Percentiles rank a stretch among this genome's conserved stretches.
These are phyloP conservation scores for Trileptium ribeirensis DNA, from an alignment of 2,888 invertebrate species.

Conservation along the genomic window DNA sequence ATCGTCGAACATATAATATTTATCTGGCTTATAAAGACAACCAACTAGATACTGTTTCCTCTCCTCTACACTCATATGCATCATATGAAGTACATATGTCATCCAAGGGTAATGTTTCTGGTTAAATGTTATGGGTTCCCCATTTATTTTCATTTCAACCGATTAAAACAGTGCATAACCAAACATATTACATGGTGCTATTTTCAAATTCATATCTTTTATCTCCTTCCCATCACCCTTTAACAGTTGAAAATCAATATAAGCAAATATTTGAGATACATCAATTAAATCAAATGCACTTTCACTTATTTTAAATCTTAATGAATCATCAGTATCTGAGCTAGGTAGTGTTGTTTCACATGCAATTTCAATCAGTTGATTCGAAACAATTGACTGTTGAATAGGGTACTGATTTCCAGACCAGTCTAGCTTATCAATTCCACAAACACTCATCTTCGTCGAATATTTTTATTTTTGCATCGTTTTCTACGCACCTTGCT, in stretches of 20 bases:
- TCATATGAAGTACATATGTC: neutral
- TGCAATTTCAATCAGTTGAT: conserved; percentile 10
- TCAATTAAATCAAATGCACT: neutral
- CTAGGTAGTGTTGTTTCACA: conserved; percentile 14
- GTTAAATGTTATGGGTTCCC: neutral
- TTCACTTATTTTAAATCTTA: neutral
- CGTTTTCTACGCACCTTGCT: too few species aligned
- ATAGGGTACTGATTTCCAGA: neutral
- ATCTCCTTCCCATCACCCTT: conserved; percentile 1
- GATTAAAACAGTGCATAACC: neutral
- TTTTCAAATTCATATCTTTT: neutral
- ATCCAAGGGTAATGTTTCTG: neutral
- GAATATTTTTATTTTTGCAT: too few species aligned
- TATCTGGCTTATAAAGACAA: neutral
- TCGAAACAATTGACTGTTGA: neutral
- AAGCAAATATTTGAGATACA: neutral
- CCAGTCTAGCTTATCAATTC: conserved; percentile 1
- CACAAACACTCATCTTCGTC: too few species aligned
- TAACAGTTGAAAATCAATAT: neutral
- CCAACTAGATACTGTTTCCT: neutral
- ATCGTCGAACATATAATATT: neutral
- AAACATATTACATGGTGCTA: conserved; percentile 5
- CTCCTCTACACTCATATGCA: neutral
- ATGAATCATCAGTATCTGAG: neutral
- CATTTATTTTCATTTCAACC: neutral